Percentiles rank a stretch among this genome's conserved stretches.
Conservation (phyloP, 2,888 invertebrate genomes). For the Deroplatys truncata region DNA sequence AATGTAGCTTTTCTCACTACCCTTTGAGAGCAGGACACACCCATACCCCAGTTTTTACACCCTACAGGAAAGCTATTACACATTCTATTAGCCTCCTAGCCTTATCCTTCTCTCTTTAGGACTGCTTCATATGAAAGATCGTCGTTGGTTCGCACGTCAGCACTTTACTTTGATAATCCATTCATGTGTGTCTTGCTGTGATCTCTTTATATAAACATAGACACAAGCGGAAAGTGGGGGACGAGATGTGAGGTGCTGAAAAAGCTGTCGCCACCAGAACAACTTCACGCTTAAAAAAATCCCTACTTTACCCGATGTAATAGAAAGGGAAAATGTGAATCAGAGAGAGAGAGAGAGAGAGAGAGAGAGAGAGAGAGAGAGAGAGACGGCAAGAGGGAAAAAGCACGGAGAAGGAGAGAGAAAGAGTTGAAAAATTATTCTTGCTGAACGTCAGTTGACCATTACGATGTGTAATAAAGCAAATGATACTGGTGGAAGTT, state of each 20-base stretch:
- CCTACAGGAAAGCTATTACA: constrained; percentile 10
- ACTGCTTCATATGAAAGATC: constrained; percentile 1
- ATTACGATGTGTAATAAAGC: not conserved
- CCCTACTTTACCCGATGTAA: not conserved
- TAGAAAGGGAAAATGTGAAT: not conserved
- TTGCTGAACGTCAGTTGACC: not conserved
- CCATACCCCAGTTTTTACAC: not conserved
- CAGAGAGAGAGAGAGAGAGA: not conserved
- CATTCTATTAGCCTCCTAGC: not conserved
- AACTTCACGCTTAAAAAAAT: not conserved
- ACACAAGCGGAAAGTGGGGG: not conserved
- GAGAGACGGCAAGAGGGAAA: not conserved
- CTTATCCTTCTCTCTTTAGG: not conserved
- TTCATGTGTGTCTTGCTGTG: constrained; percentile 7
- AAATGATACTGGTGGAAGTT: not conserved
- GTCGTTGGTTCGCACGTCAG: not conserved
- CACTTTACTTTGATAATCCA: constrained; percentile 11
- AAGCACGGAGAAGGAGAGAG: not conserved
- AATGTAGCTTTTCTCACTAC: not conserved
- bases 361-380: not conserved
- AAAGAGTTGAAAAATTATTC: not conserved
- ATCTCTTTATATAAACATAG: not conserved
- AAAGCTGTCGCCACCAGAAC: constrained; percentile 13
- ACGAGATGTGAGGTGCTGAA: not conserved
- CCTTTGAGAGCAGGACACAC: not conserved